Conservation (phyloP, 1,140 invertebrate genomes). For the Aplysia californica region DNA sequence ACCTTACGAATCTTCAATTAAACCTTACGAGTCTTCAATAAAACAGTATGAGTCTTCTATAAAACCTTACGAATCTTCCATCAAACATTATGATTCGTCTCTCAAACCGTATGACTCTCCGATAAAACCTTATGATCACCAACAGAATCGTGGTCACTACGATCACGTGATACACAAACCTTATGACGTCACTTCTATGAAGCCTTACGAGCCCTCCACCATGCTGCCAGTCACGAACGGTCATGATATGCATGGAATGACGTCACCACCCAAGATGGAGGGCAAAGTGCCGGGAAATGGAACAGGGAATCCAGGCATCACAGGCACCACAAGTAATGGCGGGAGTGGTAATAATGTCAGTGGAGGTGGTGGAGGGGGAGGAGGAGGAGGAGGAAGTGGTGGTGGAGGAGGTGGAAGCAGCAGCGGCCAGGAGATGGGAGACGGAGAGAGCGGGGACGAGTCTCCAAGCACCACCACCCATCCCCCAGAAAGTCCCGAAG, state of each 20-base stretch:
- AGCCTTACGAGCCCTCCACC: not conserved
- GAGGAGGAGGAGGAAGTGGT: not conserved
- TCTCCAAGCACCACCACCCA: slow-evolving; percentile 41
- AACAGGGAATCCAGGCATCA: too few species aligned
- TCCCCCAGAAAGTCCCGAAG: slow-evolving; percentile 28
- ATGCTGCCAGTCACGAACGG: slow-evolving; percentile 18
- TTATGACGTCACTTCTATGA: not conserved
- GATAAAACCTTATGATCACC: not conserved
- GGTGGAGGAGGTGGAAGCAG: not conserved
- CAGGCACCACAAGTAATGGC: not conserved
- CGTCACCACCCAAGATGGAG: not conserved
- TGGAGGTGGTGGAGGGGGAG: not conserved
- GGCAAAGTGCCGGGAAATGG: not conserved
- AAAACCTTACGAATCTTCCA: not conserved
- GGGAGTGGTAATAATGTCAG: not conserved
- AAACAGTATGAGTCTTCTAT: not conserved
- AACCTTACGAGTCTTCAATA: not conserved
- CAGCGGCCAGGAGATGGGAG: slow-evolving; percentile 6
- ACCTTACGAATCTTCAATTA: not conserved
- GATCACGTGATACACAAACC: slow-evolving; percentile 1
- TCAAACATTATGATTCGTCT: slow-evolving; percentile 2
- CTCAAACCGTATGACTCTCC: not conserved
- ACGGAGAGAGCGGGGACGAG: slow-evolving; percentile 38
- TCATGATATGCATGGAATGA: slow-evolving; percentile 20
- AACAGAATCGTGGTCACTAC: not conserved